Evolutionary conservation across 2,113 vertebrate genomes (phyloP).

Genomic region (Amphiprion percula): DNA sequence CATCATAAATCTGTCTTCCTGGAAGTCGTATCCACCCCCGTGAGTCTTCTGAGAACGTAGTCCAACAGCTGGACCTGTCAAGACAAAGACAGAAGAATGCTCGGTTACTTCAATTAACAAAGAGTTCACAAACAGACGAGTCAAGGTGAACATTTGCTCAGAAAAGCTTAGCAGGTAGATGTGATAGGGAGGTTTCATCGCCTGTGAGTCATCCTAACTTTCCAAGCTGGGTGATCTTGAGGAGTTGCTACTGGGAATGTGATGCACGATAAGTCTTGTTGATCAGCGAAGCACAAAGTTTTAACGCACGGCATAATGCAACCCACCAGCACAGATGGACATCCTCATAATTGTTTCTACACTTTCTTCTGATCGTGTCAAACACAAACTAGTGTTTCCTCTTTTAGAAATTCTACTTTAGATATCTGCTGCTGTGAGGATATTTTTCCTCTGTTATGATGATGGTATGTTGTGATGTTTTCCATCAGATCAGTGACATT

Average conservation of each 20-base stretch:
- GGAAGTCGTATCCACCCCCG: background rate
- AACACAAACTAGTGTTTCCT: slow-evolving; percentile 9
- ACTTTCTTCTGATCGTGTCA: slow-evolving; percentile 19
- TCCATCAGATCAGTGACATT: background rate
- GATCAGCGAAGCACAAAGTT: slow-evolving; percentile 1
- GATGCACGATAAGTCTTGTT: slow-evolving; percentile 1
- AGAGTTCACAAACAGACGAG: slow-evolving; percentile 15
- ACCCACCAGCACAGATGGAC: slow-evolving; percentile 35
- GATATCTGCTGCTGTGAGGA: slow-evolving; percentile 5
- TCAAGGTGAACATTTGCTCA: slow-evolving; percentile 20
- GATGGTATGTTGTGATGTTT: background rate
- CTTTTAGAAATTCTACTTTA: background rate
- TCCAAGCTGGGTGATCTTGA: slow-evolving; percentile 7
- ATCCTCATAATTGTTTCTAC: slow-evolving; percentile 11
- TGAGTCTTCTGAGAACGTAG: background rate
- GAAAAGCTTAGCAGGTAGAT: slow-evolving; percentile 29
- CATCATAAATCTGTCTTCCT: slow-evolving; percentile 9
- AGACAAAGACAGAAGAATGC: background rate
- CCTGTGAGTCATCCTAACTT: slow-evolving; percentile 14
- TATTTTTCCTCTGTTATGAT: background rate
- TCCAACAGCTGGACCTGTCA: slow-evolving; percentile 29
- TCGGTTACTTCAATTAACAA: background rate
- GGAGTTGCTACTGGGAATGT: slow-evolving; percentile 16
- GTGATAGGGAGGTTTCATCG: slow-evolving; percentile 2
- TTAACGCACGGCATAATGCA: slow-evolving; percentile 35